Percentiles rank a stretch among this genome's conserved stretches.
These are phyloP conservation scores for Indicator maculatus DNA, from an alignment of 2,113 vertebrate species.

Conservation along the genomic window DNA sequence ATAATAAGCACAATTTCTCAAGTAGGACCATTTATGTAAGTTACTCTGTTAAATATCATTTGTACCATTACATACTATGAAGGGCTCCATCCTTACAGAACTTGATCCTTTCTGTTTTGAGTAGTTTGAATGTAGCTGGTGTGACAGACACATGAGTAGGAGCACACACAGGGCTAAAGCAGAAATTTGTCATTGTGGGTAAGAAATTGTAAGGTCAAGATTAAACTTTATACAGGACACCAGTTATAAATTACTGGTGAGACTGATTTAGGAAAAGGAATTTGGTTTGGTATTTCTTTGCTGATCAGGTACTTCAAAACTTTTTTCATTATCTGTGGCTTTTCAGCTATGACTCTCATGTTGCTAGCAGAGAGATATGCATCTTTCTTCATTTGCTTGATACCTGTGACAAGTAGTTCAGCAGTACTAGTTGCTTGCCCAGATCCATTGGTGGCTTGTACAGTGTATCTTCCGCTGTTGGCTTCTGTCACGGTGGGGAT, in stretches of 20 bases:
- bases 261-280: neutral
- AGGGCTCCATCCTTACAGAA: neutral
- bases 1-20: neutral
- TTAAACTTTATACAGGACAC: neutral
- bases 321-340: neutral
- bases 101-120: neutral
- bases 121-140: neutral
- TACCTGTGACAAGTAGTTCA: constrained; percentile 96
- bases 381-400: neutral
- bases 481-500: constrained; percentile 91
- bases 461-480: constrained; percentile 92
- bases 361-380: neutral
- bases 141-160: neutral
- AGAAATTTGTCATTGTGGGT: neutral
- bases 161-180: neutral
- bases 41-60: neutral
- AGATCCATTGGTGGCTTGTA: constrained; percentile 95
- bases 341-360: neutral
- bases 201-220: neutral
- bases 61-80: neutral
- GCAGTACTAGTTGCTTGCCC: constrained; percentile 98
- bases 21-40: neutral
- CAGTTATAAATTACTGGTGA: neutral
- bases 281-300: neutral
- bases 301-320: neutral